Percentiles rank a stretch among this genome's conserved stretches.
phyloP scores from a whole-genome alignment of 2,797 vertebrate species.

The Artibeus jamaicensis region DNA sequence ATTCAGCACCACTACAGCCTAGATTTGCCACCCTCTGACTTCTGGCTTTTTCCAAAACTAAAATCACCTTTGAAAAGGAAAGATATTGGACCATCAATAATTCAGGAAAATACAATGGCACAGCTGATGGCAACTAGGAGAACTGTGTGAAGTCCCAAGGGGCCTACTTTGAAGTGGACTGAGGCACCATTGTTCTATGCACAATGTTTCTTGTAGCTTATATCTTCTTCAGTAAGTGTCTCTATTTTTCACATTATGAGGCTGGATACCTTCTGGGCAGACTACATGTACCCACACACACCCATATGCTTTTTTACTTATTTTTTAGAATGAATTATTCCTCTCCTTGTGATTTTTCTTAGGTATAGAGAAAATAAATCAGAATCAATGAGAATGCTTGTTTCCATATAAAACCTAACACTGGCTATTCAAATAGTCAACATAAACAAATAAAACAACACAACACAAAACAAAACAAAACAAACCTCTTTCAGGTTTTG shows the following conservation, averaged over 20 bases:
- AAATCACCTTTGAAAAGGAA: neutral
- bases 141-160: neutral
- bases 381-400: neutral
- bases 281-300: neutral
- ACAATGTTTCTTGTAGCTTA: neutral
- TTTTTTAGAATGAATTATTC: neutral
- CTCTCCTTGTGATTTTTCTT: neutral
- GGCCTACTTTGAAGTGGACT: neutral
- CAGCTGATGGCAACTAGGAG: neutral
- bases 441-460: neutral
- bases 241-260: neutral
- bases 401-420: neutral
- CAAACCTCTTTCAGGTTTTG: neutral
- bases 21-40: neutral
- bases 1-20: neutral
- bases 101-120: neutral
- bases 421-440: neutral
- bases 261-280: neutral
- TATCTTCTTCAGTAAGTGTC: neutral
- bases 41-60: neutral
- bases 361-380: neutral
- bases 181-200: neutral
- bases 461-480: neutral
- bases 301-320: neutral
- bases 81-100: neutral